Evolutionary conservation across 2,888 invertebrate genomes (phyloP).

Genomic region (Rhaphigaster nebulosa): DNA sequence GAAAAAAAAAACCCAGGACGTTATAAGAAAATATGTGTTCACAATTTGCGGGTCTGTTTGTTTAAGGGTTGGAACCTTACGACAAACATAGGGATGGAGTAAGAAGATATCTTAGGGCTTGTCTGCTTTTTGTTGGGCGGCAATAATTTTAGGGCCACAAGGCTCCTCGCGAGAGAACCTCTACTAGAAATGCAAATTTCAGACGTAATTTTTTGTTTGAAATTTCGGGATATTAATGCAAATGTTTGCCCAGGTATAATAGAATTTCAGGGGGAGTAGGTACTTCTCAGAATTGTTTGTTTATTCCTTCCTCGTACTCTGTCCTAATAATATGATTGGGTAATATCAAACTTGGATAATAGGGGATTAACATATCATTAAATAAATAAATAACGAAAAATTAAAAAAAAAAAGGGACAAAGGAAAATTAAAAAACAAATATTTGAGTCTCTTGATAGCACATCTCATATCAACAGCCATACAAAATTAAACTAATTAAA

Average conservation of each 20-base stretch:
- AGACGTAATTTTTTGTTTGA: neutral
- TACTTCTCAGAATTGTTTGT: no score
- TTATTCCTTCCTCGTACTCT: no score
- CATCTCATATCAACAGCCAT: no score
- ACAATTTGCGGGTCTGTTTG: neutral
- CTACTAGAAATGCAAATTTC: neutral
- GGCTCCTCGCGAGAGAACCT: neutral
- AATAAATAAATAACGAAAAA: no score
- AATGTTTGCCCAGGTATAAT: neutral
- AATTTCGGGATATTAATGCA: neutral
- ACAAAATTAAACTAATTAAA: no score
- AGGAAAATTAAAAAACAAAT: no score
- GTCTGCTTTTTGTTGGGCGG: neutral
- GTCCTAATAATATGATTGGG: no score
- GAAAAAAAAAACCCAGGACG: neutral
- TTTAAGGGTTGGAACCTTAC: neutral
- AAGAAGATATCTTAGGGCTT: neutral
- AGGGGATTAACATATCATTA: no score
- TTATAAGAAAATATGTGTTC: neutral
- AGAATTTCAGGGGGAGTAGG: neutral
- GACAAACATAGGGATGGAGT: neutral
- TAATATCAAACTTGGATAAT: no score
- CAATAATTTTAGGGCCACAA: neutral
- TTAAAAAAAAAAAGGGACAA: no score
- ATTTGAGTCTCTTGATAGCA: no score